These are phyloP conservation scores for Dreissena rostriformis DNA, from an alignment of 1,140 invertebrate genomes.

Conservation along the genomic window DNA sequence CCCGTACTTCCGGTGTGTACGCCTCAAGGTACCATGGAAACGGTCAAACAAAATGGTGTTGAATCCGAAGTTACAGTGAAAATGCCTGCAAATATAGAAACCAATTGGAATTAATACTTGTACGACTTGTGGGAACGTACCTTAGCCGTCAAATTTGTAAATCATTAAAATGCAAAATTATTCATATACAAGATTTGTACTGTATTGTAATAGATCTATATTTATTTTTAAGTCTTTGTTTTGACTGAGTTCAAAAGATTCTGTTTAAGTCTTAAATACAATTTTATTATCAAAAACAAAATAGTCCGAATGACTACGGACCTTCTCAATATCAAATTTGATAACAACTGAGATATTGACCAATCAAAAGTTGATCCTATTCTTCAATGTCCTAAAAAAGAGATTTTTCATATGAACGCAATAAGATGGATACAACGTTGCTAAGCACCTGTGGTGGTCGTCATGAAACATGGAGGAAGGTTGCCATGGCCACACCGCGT, in stretches of 20 bases:
- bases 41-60: constrained; percentile 52
- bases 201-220: too few relatives aligned
- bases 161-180: too few relatives aligned
- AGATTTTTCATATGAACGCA: not conserved
- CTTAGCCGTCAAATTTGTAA: too few relatives aligned
- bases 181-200: too few relatives aligned
- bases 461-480: constrained; percentile 89
- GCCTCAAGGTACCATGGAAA: constrained; percentile 46
- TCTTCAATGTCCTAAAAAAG: not conserved
- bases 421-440: not conserved
- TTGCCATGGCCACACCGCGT: constrained; percentile 89
- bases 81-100: constrained; percentile 25
- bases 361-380: not conserved
- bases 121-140: too few relatives aligned
- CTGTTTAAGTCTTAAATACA: too few relatives aligned
- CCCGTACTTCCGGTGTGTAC: constrained; percentile 42
- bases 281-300: too few relatives aligned
- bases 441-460: constrained; percentile 87
- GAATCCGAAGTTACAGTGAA: constrained; percentile 56
- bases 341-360: not conserved
- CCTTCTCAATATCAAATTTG: too few relatives aligned
- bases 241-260: too few relatives aligned
- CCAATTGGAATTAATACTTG: too few relatives aligned
- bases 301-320: too few relatives aligned
- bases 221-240: too few relatives aligned